These are phyloP conservation scores for Ursus arctos DNA, from an alignment of 2,113 vertebrate genomes.

Conservation along the genomic window DNA sequence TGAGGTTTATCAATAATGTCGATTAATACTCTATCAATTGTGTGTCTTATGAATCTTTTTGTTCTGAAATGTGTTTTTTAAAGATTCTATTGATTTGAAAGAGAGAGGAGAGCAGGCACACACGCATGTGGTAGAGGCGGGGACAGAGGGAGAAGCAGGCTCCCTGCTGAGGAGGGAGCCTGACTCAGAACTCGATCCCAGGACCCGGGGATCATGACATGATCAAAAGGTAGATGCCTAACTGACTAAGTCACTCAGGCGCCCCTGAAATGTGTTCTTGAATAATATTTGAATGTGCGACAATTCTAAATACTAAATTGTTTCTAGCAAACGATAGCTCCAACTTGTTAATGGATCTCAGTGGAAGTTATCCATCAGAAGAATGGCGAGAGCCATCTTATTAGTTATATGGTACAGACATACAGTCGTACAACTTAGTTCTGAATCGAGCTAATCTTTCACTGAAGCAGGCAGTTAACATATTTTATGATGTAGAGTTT, in stretches of 20 bases:
- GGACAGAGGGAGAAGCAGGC: neutral
- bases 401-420: neutral
- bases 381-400: neutral
- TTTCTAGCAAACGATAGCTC: neutral
- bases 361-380: neutral
- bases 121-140: neutral
- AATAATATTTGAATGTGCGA: slow-evolving; percentile 16
- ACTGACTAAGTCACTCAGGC: neutral
- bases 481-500: neutral
- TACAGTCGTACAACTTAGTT: neutral
- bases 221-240: neutral
- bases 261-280: slow-evolving; percentile 10
- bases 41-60: neutral
- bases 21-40: neutral
- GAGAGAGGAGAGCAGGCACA: neutral
- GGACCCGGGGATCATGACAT: neutral
- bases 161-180: accelerated
- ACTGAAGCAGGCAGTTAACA: neutral
- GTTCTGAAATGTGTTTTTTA: slow-evolving; percentile 9
- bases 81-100: neutral
- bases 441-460: neutral
- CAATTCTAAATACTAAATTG: neutral
- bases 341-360: neutral
- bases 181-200: neutral
- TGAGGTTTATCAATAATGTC: neutral